Base-by-base conservation (phyloP, 2,113 vertebrate genomes). In the Apaloderma vittatum region DNA sequence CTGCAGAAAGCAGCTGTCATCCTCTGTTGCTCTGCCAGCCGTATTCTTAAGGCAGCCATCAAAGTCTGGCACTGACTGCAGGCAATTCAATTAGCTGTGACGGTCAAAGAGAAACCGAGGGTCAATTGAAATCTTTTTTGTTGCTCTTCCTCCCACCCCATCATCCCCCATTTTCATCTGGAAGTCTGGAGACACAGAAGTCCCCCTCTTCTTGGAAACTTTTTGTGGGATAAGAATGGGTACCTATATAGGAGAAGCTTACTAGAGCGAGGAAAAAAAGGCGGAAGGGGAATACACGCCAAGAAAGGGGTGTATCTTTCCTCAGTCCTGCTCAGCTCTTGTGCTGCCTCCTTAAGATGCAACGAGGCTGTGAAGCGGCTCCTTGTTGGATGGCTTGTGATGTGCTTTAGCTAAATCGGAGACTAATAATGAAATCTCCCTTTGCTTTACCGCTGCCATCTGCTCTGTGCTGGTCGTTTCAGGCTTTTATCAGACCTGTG, bases 71-170 rank as follows among this genome's bases (percentile, higher is more conserved):
- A 86, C 75, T 90, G 68, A 65, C 55, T 77, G 94, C 95, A 98
- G 81, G 96, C 93, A 96, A 96, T 97, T 98, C 95, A 95, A 95
- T 96, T 96, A 95, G 95, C 86, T 97, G 92, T 97, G 92, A 91
- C 92, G 82, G 79, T 96, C 95, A 97, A 94, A 94, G 83, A 90
- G 27, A 95, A 94, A 54, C 70, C 0, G 1, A 40, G 79, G 54
- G 84, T 86, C 92, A 92, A 80, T 26, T 80, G 87, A 90, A 96
- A 72, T 32, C 23, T 76, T 20, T 36, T 34, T 48, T 9, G 49
- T 68, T 40, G n/a, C 21, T 24, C 34, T 12, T 4, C 11, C 36
- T 15, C 19, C n/a, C 26, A 37, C 30, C 7, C 14, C 9, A 2
- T 6, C n/a, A 14, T 32, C n/a, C 32, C 17, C 23, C 12, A 1